Conservation (phyloP, 2,797 vertebrate species). For the Enteromius radiatus region DNA sequence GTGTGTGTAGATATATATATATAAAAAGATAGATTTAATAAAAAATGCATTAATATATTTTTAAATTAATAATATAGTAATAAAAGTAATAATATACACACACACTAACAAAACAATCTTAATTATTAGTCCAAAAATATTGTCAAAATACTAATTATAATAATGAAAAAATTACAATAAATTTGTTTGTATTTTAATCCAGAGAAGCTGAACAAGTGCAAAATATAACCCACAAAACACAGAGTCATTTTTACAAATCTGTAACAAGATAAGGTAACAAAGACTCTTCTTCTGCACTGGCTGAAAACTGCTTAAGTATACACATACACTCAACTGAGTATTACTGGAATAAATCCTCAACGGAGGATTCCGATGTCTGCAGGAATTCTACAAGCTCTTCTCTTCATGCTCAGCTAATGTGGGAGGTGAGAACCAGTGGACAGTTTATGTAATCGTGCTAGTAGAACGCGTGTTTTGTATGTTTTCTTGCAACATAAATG, state of each 20-base stretch:
- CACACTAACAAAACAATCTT: no score
- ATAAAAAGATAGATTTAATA: no score
- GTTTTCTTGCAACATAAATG: background rate
- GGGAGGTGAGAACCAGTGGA: conserved; percentile 22
- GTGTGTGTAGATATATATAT: no score
- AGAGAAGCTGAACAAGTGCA: background rate
- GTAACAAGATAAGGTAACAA: background rate
- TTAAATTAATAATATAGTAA: no score
- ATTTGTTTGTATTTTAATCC: background rate
- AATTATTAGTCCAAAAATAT: no score
- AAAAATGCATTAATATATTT: no score
- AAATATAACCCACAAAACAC: background rate
- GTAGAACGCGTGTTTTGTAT: background rate
- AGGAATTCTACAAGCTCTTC: background rate
- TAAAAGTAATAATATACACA: no score
- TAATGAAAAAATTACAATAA: background rate
- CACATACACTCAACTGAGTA: background rate
- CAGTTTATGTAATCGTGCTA: conserved; percentile 41
- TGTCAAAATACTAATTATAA: no score
- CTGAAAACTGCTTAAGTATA: background rate
- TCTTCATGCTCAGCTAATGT: conserved; percentile 3
- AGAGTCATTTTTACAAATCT: background rate
- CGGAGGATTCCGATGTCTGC: background rate
- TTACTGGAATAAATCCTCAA: conserved; percentile 1
- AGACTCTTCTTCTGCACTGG: background rate